Conservation (phyloP, 2,888 invertebrate genomes). For the Latheticus oryzae region DNA sequence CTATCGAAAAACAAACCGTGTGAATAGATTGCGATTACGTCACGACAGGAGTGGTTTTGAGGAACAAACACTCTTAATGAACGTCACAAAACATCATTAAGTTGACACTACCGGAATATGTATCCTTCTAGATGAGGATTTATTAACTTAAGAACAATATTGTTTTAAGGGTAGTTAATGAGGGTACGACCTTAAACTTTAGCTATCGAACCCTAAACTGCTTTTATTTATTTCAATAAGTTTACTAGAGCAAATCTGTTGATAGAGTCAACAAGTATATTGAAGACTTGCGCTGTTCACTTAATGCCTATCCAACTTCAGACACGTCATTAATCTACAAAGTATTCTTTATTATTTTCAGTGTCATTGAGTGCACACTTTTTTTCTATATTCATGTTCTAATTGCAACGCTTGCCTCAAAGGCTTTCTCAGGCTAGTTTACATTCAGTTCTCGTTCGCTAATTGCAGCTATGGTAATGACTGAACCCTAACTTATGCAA, state of each 20-base stretch:
- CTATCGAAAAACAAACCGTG: constrained; percentile 42
- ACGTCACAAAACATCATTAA: constrained; percentile 63
- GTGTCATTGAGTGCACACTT: constrained; percentile 61
- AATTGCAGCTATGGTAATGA: constrained; percentile 51
- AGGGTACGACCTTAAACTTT: constrained; percentile 33
- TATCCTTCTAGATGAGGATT: constrained; percentile 44
- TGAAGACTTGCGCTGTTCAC: constrained; percentile 24
- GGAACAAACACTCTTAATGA: constrained; percentile 64
- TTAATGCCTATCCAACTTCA: too few species aligned
- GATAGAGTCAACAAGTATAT: constrained; percentile 44
- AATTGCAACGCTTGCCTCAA: constrained; percentile 59
- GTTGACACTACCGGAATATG: constrained; percentile 52
- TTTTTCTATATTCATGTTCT: constrained; percentile 61
- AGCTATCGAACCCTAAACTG: too few species aligned
- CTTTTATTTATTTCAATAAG: too few species aligned
- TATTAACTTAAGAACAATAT: constrained; percentile 45
- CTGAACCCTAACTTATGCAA: constrained; percentile 60
- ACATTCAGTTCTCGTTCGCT: constrained; percentile 60
- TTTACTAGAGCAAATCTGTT: constrained; percentile 28
- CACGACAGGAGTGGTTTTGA: constrained; percentile 51
- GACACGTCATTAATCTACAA: constrained; percentile 59
- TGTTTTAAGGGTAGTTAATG: constrained; percentile 40
- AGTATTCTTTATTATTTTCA: constrained; percentile 62
- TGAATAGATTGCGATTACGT: constrained; percentile 43
- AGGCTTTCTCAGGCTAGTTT: constrained; percentile 59